phyloP scores from a whole-genome alignment of 2,113 vertebrate genomes.

The Gambusia affinis region DNA sequence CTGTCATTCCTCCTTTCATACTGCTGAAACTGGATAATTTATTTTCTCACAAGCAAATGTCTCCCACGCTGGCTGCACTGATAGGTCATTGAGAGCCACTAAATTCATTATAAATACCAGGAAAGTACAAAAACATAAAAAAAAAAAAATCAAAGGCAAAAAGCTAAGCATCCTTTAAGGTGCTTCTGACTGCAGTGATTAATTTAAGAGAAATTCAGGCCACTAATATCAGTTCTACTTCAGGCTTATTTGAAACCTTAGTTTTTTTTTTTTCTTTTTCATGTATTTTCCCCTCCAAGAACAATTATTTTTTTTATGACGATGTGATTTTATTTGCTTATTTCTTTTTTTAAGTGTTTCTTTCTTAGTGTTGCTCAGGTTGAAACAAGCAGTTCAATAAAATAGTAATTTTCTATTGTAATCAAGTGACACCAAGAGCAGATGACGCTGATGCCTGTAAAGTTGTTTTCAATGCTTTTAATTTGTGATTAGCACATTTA shows the following conservation, averaged over 20 bases:
- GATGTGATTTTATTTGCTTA: too few species aligned
- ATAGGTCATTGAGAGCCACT: conserved; percentile 29
- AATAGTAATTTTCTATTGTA: too few species aligned
- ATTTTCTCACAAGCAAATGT: conserved; percentile 53
- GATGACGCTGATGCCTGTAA: too few species aligned
- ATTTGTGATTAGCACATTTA: too few species aligned
- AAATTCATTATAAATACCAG: conserved; percentile 39
- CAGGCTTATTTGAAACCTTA: conserved; percentile 23
- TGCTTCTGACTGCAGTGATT: conserved; percentile 40
- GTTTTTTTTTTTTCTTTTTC: conserved; percentile 35
- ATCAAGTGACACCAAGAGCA: too few species aligned
- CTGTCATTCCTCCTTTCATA: conserved; percentile 57
- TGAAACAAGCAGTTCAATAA: too few species aligned
- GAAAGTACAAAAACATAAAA: conserved; percentile 8
- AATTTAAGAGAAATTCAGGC: conserved; percentile 41
- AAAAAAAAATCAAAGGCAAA: background rate
- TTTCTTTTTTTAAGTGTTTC: background rate
- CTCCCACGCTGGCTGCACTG: conserved; percentile 33
- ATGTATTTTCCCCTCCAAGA: conserved; percentile 16
- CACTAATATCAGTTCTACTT: conserved; percentile 36
- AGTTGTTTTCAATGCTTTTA: too few species aligned
- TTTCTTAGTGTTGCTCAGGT: background rate
- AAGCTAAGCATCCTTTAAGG: conserved; percentile 8
- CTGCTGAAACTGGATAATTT: conserved; percentile 54
- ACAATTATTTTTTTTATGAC: background rate